Evolutionary conservation across 2,888 invertebrate genomes (phyloP), one percentile per base, ranked within the genome.

Genomic region (Chalcosyrphus nemorum): DNA sequence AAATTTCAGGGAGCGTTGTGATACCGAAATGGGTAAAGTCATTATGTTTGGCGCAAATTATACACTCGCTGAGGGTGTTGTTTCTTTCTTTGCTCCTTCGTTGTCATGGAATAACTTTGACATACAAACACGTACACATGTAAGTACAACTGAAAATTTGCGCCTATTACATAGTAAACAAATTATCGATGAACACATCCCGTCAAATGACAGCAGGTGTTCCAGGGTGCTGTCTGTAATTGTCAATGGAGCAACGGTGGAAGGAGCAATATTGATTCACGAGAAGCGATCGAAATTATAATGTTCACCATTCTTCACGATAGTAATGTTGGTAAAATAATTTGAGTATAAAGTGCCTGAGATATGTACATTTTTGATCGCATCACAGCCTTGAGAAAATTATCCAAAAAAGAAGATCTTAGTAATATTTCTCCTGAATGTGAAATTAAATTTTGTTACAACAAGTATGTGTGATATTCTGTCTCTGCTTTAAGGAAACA

Each of bases 21-120:
- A 52, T 43, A 56, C 32, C 38, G 45, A 66, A 77, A 61, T 47
- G 43, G 65, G 76, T 82, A 43, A 72, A 77, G 72, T 72, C 77
- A 77, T 82, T 82, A 82, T 82, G 35, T 72, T 82, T 54, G 13
- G 47, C 50, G 52, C 65, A 77, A 82, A 82, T 81, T 81, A 74
- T 68, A 80, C 35, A 59, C 54, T 35, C 1, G n/a, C 63, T 57
- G 32, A 5, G 56, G 32, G 52, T 35, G 11, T 38, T 21, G 7
- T 41, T 68, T 41, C 7, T 56, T 11, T 54, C 52, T 13, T 50
- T 17, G 13, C n/a, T 9, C 19, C 11, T 19, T 54, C n/a, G 4
- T 35, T 15, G 13, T 35, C 0, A 3, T 13, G 7, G 38, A 24
- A 57, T 41, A 47, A 7, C 24, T 32, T 66, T 77, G 77, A 71